Base-by-base conservation (phyloP, 2,888 invertebrate genomes). In the Abrostola triplasia region DNA sequence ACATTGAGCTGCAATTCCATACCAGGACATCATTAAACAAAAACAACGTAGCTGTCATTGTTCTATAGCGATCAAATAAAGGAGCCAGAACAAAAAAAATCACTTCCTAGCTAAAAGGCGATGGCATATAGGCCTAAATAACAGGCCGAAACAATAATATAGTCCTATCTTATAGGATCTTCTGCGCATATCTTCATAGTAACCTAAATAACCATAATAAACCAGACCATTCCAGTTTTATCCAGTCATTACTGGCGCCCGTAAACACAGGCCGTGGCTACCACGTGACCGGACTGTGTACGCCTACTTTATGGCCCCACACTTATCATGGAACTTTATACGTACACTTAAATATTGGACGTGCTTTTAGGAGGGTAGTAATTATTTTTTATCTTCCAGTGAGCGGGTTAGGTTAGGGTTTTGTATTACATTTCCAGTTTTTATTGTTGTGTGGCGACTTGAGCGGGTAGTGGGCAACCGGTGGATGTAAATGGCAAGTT, bases 291-390 rank as follows among this genome's bases (percentile, higher is more conserved):
- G 62, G 77, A 77, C 67, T 77, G 54, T 71, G 66, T 57, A 71
- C 67, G 64, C 79, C 56, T 69, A 49, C 64, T 78, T 80, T 80
- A 77, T 75, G 64, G 71, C 81, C 64, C 49, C 66, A 80, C 79
- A 80, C 81, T 77, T 74, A 80, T 80, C 77, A 80, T 77, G 76
- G 79, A 80, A 75, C 76, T 77, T 77, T 80, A 80, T 77, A 80
- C 67, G 68, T 68, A 71, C 65, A 74, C 80, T 77, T 77, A 77
- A 80, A 77, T 77, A 74, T 80, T 74, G 65, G 80, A 80, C 75
- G 81, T 77, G 77, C 68, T 64, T 67, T 68, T 44, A 42, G 36
- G 56, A 49, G 42, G 55, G 52, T 8, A 61, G 80, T 67, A 77
- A 80, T 74, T 80, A 73, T 71, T 64, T 77, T 79, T 73, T 64